Evolutionary conservation across 2,888 invertebrate species (phyloP), one percentile per base, ranked within the genome.

Genomic region (Dicycla oo): DNA sequence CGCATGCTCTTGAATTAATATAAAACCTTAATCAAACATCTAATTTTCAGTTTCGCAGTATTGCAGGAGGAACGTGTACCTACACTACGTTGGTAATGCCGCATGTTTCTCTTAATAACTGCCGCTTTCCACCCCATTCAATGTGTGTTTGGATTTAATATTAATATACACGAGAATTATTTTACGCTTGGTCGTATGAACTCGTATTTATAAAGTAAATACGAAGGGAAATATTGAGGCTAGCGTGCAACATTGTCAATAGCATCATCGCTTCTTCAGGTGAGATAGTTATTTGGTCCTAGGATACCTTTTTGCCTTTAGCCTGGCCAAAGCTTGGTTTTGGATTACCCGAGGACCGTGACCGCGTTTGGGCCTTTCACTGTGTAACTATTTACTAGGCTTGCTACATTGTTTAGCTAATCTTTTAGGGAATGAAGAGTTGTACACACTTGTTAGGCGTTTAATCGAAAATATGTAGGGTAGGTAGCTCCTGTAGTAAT

Each of bases 61-160:
- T 62, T 83, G 51, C 76, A 58, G 18, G 7, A 60, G 0, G 38
- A 49, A 18, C 70, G 77, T 73, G 45, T 49, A 38, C n/a, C 4
- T 47, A 26, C 53, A 56, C 54, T 65, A 62, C 56, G 53, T 73
- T 58, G 54, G 64, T 66, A 72, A 75, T 73, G 62, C 66, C 62
- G 26, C 80, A 78, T 80, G 80, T 83, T 82, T 85, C 88, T 85
- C 81, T 88, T 90, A 90, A 92, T 91, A 91, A 88, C 86, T 85
- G 84, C 78, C 84, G 87, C 85, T 88, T 85, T 87, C 87, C 88
- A 87, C 87, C 88, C 88, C 86, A 84, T 85, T 81, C 86, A 85
- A 89, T 89, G 88, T 89, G 88, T 89, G 88, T 88, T 90, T 88
- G 87, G 89, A 88, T 89, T 87, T 81, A 83, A 86, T 88, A 90